Conservation (phyloP, 2,888 invertebrate species). For the Steinernema hermaphroditum region DNA sequence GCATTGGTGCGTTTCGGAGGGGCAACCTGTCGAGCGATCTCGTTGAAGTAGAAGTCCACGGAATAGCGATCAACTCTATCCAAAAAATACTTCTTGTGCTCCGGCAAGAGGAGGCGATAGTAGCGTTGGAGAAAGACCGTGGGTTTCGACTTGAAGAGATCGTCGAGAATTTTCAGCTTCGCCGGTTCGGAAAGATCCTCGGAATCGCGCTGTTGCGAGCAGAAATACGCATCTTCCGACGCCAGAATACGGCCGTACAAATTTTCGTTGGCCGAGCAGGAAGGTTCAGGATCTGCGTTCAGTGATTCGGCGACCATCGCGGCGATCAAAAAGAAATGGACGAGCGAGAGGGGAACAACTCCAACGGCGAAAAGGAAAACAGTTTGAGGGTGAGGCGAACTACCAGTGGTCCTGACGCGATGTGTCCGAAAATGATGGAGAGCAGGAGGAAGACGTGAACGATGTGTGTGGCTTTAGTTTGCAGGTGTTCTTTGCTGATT, state of each 20-base stretch:
- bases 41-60: conserved; percentile 6
- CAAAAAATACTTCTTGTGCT: conserved; percentile 9
- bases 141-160: conserved; percentile 43
- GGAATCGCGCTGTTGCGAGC: conserved; percentile 52
- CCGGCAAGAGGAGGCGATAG: conserved; percentile 31
- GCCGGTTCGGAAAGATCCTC: conserved; percentile 49
- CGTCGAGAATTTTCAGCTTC: conserved; percentile 44
- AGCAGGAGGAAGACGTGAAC: no score
- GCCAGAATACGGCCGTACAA: conserved; percentile 36
- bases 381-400: background rate
- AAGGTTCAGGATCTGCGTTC: background rate
- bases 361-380: background rate
- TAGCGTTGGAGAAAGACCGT: conserved; percentile 54
- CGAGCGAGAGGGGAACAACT: background rate
- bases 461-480: no score
- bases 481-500: no score
- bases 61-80: background rate
- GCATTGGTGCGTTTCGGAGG: background rate
- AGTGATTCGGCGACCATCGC: background rate
- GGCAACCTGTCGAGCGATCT: background rate
- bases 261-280: conserved; percentile 6
- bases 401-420: conserved; percentile 9
- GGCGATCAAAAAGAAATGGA: background rate
- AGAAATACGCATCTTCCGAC: conserved; percentile 48
- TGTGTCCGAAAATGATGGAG: background rate